Evolutionary conservation across 2,797 vertebrate genomes (phyloP).

Genomic region (Glyptemys insculpta): DNA sequence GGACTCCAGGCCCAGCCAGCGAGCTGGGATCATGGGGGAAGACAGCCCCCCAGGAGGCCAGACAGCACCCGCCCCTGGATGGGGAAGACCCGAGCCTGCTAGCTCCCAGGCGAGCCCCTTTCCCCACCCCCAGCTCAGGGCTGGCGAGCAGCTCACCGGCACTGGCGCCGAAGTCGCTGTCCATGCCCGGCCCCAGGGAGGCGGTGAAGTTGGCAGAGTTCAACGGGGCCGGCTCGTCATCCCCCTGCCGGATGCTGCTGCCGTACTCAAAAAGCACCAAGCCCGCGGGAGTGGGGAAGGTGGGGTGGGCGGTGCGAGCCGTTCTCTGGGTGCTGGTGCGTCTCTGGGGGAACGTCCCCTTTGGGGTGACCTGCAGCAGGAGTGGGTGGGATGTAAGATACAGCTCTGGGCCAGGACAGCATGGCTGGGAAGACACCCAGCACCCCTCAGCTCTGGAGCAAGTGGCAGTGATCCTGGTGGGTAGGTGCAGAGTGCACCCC

Average conservation of each 20-base stretch:
- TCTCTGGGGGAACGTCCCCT: conserved; percentile 17
- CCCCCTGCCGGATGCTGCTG: conserved; percentile 61
- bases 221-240: conserved; percentile 60
- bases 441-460: background rate
- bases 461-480: background rate
- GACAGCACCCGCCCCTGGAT: background rate
- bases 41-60: background rate
- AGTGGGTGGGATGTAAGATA: too few species aligned
- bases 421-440: too few species aligned
- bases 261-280: conserved; percentile 75
- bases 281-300: conserved; percentile 27
- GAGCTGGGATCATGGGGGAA: background rate
- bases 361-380: background rate
- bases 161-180: conserved; percentile 90
- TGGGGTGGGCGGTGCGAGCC: too few species aligned
- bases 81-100: background rate
- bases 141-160: conserved; percentile 78
- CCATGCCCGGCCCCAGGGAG: conserved; percentile 83
- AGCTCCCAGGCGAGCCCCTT: too few species aligned
- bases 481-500: background rate
- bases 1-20: too few species aligned
- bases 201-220: conserved; percentile 63
- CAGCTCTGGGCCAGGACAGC: background rate
- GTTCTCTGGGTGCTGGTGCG: background rate
- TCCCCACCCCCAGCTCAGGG: too few species aligned